Evolutionary conservation across 2,113 vertebrate species (phyloP).

Genomic region (Campylomormyrus tamandua): DNA sequence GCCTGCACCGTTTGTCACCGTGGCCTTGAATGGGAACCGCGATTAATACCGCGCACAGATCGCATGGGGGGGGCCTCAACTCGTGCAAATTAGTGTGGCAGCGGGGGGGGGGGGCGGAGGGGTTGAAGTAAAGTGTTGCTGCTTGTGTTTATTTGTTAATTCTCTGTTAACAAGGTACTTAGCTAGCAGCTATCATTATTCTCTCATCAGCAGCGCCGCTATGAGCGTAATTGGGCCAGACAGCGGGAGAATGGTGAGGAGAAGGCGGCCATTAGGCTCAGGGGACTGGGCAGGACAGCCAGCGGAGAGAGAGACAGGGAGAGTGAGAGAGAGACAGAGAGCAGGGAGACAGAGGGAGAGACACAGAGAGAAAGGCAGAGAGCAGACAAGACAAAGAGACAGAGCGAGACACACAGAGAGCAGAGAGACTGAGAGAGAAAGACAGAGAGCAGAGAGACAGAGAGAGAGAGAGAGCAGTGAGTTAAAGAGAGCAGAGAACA

Average conservation of each 20-base stretch:
- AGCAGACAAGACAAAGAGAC: no score
- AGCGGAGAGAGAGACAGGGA: constrained; percentile 27
- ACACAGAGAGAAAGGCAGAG: no score
- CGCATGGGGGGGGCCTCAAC: neutral
- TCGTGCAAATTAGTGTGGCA: neutral
- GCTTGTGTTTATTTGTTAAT: constrained; percentile 3
- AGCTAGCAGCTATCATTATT: constrained; percentile 51
- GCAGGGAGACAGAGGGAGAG: constrained; percentile 30
- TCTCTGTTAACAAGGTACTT: constrained; percentile 23
- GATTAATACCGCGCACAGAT: neutral
- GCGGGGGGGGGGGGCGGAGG: no score
- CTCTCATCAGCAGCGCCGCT: constrained; percentile 54
- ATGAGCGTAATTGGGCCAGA: constrained; percentile 61
- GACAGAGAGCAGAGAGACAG: no score
- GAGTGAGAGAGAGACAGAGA: constrained; percentile 48
- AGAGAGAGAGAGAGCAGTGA: no score
- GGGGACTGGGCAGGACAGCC: neutral
- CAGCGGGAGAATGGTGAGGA: constrained; percentile 45
- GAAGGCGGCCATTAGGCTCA: neutral
- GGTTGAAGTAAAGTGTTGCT: neutral
- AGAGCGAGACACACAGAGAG: no score
- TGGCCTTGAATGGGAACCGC: neutral
- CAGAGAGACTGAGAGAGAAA: no score
- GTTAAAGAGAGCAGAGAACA: no score
- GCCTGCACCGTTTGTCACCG: neutral